A percentile compares a stretch with the other conserved stretches of the same genome.
Conservation (phyloP, 2,113 vertebrate species). For the Pelmatolapia mariae region DNA sequence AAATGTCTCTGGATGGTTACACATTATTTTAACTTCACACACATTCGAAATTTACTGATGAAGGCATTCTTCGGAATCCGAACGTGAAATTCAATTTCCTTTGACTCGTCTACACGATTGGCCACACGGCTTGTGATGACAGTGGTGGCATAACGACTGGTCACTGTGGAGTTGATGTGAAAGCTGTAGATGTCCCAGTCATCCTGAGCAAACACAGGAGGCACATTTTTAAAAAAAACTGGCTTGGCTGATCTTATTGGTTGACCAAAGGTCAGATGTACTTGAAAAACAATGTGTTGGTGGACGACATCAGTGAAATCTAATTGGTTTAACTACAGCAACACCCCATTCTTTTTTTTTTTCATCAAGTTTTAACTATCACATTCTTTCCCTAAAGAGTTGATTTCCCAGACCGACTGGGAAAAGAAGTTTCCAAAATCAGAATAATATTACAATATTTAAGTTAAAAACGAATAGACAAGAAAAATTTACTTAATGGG, state of each 20-base stretch:
- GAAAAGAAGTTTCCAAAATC: too few species aligned
- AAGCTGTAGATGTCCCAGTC: constrained; percentile 82
- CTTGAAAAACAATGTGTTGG: background rate
- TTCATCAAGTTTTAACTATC: background rate
- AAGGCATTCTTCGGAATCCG: too few species aligned
- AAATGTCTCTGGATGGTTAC: too few species aligned
- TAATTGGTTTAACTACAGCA: constrained; percentile 4
- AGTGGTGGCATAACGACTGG: constrained; percentile 85
- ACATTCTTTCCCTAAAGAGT: too few species aligned
- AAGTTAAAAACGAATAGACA: too few species aligned
- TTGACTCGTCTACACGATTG: too few species aligned
- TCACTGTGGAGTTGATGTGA: constrained; percentile 85
- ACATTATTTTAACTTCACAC: too few species aligned
- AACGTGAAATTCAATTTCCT: too few species aligned
- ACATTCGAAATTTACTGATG: too few species aligned
- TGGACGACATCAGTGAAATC: background rate
- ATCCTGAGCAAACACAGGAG: constrained; percentile 31
- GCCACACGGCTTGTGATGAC: constrained; percentile 85
- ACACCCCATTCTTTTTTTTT: background rate
- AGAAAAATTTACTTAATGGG: too few species aligned
- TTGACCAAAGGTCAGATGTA: background rate
- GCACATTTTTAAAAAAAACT: background rate
- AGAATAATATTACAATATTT: too few species aligned
- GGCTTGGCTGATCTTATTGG: background rate
- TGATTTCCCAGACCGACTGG: too few species aligned